A percentile compares a stretch with the other conserved stretches of the same genome.
phyloP scores from a whole-genome alignment of 1,140 invertebrate genomes.

The Vollenhovia emeryi region DNA sequence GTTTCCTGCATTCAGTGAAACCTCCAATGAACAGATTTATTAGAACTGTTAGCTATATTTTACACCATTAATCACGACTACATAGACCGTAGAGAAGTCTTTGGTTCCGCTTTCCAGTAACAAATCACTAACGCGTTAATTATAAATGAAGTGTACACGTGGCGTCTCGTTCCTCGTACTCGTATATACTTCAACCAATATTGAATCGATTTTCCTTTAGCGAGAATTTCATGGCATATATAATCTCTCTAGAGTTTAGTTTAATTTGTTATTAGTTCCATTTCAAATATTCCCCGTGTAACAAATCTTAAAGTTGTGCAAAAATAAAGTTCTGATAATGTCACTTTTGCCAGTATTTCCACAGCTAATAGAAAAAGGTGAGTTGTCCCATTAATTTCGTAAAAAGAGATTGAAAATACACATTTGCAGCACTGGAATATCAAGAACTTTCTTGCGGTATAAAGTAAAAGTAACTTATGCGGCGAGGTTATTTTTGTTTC shows the following conservation, averaged over 20 bases:
- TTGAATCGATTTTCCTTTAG: not conserved
- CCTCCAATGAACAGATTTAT: not conserved
- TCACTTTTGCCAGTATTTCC: not conserved
- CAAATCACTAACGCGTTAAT: not conserved
- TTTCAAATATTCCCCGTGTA: not conserved
- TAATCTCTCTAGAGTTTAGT: not conserved
- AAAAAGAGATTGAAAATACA: not conserved
- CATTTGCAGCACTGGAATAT: not conserved
- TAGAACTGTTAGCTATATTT: not conserved
- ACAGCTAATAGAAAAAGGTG: not conserved
- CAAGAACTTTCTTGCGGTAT: not conserved
- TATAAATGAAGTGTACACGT: not conserved
- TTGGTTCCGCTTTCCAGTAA: not conserved
- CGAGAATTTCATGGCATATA: not conserved
- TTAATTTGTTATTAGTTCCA: not conserved
- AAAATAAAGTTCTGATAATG: not conserved
- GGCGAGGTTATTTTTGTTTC: not conserved
- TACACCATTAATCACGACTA: not conserved
- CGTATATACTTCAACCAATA: not conserved
- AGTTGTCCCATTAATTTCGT: not conserved
- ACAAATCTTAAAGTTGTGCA: not conserved
- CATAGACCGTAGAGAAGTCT: not conserved
- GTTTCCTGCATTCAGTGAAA: not conserved
- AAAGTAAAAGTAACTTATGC: not conserved
- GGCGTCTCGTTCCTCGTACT: not conserved